Conservation (phyloP, 2,888 invertebrate genomes). For the Tetragnatha montana region DNA sequence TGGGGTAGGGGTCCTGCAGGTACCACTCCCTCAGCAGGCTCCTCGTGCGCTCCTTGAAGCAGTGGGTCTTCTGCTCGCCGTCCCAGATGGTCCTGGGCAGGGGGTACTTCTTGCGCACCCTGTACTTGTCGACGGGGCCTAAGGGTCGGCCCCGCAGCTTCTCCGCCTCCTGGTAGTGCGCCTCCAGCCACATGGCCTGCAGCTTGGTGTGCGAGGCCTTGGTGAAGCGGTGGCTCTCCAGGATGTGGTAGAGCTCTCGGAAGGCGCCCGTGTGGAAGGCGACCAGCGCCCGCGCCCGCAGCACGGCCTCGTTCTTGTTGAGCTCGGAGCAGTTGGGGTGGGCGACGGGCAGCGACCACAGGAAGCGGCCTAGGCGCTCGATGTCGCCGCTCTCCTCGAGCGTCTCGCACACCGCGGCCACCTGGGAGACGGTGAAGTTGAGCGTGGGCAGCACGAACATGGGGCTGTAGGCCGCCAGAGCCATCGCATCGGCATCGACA, state of each 20-base stretch:
- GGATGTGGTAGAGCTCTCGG: constrained; percentile 90
- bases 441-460: constrained; percentile 89
- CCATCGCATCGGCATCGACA: constrained; percentile 73
- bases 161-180: constrained; percentile 96
- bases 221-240: constrained; percentile 92
- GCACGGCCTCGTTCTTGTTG: constrained; percentile 89
- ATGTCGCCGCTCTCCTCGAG: constrained; percentile 96
- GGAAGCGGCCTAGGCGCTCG: constrained; percentile 89
- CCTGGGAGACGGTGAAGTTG: constrained; percentile 89
- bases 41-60: constrained; percentile 95
- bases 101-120: constrained; percentile 94
- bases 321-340: constrained; percentile 85
- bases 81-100: constrained; percentile 95
- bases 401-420: constrained; percentile 94
- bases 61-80: constrained; percentile 96
- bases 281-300: constrained; percentile 90
- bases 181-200: constrained; percentile 93
- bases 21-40: constrained; percentile 98
- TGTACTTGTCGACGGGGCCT: constrained; percentile 94
- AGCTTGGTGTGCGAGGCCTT: constrained; percentile 92
- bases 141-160: constrained; percentile 91
- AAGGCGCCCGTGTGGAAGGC: constrained; percentile 93
- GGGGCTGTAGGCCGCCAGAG: constrained; percentile 81
- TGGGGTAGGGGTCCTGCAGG: constrained; percentile 95
- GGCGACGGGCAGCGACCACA: constrained; percentile 94